Evolutionary conservation across 2,888 invertebrate genomes (phyloP), one percentile per base, ranked within the genome.

Genomic region (Mythimna impura): DNA sequence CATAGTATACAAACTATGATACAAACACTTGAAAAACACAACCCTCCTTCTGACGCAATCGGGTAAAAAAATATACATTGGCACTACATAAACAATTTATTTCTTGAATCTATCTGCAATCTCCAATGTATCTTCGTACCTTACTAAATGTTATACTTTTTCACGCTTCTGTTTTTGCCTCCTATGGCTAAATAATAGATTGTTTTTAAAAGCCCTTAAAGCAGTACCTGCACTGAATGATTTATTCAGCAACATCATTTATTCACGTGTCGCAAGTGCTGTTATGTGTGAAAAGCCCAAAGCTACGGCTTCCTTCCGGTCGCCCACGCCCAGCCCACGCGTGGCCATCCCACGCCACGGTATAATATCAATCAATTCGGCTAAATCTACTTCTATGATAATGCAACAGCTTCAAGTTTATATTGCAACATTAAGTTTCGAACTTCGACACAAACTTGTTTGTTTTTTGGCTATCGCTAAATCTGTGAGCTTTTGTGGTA

Each of bases 271-370:
- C 82, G 82, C 86, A 86, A 88, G 80, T 82, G 85, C 78, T 82
- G 73, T 82, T 85, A 81, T 77, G 84, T 86, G 85, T 88, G 90
- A 89, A 91, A 91, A 91, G 89, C 89, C 89, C 90, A 93, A 91
- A 92, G 90, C 89, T 88, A 89, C 85, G 86, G 90, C 88, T 96
- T 95, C 94, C 96, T 95, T 95, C 95, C 95, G 95, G 94, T 89
- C 94, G 92, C 95, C 95, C 91, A 95, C 95, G 87, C 83, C 77
- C 85, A 89, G 89, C 93, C 91, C 90, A 89, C 93, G 81, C 86
- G 75, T 76, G 77, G 52, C 79, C 80, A 76, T 86, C 94, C 93
- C 87, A 89, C 94, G 89, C 91, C 78, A 71, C 62, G 71, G 80
- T 85, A 85, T 91, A 89, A 91, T 91, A 93, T 93, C 92, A 92